Evolutionary conservation across 1,140 invertebrate genomes (phyloP).

Genomic region (Penaeus vannamei): DNA sequence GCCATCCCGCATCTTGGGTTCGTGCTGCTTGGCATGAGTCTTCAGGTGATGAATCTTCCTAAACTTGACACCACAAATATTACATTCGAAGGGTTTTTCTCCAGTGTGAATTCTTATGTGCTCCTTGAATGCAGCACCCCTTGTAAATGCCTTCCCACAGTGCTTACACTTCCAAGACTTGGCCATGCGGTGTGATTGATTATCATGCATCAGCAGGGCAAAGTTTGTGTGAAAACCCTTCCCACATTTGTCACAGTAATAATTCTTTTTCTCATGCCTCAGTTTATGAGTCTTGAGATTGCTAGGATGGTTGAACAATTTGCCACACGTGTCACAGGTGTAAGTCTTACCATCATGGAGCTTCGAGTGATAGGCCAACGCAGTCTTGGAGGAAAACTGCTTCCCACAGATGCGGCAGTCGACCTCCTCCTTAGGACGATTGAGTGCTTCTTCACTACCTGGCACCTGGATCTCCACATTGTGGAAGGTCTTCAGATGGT

Average conservation of each 20-base stretch:
- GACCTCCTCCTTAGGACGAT: conserved; percentile 40
- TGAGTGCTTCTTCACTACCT: conserved; percentile 41
- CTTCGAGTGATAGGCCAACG: conserved; percentile 45
- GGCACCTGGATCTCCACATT: conserved; percentile 58
- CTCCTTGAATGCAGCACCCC: conserved; percentile 51
- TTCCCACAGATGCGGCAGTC: conserved; percentile 43
- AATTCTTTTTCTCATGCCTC: conserved; percentile 40
- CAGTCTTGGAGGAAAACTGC: conserved; percentile 44
- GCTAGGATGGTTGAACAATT: conserved; percentile 47
- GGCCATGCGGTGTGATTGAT: conserved; percentile 51
- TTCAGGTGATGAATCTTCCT: conserved; percentile 53
- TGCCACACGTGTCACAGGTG: conserved; percentile 46
- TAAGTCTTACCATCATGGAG: conserved; percentile 49
- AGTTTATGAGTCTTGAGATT: conserved; percentile 42
- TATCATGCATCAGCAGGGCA: conserved; percentile 56
- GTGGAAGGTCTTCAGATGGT: conserved; percentile 51
- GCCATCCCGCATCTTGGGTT: conserved; percentile 25
- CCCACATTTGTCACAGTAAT: conserved; percentile 47
- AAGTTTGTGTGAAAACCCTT: conserved; percentile 58
- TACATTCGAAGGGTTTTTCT: conserved; percentile 52
- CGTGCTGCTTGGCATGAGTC: conserved; percentile 44
- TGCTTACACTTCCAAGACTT: conserved; percentile 51
- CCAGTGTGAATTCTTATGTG: conserved; percentile 52
- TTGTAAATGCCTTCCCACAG: conserved; percentile 46
- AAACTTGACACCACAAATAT: conserved; percentile 45